Percentiles rank a stretch among this genome's conserved stretches.
These are phyloP conservation scores for Morus bassanus DNA, from an alignment of 2,797 vertebrate species.

Conservation along the genomic window DNA sequence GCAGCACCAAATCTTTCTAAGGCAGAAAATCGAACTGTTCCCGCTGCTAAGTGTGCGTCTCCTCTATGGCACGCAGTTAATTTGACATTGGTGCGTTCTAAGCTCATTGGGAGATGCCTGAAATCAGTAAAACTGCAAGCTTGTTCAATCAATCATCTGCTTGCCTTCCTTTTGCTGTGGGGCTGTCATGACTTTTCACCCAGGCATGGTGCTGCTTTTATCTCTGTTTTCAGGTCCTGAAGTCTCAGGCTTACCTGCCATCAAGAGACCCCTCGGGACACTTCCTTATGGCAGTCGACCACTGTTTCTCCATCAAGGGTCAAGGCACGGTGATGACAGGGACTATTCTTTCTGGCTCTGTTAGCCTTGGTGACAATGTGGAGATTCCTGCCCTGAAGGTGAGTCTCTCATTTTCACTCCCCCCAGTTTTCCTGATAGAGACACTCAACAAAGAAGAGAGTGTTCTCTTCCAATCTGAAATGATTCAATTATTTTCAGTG, in stretches of 20 bases:
- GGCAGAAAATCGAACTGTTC: slow-evolving; percentile 60
- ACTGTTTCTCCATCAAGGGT: slow-evolving; percentile 97
- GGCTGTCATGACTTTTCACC: slow-evolving; percentile 51
- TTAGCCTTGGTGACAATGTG: slow-evolving; percentile 90
- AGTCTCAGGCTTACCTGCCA: slow-evolving; percentile 91
- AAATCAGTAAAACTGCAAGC: slow-evolving; percentile 28
- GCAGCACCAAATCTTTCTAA: slow-evolving; percentile 52
- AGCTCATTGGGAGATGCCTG: slow-evolving; percentile 15
- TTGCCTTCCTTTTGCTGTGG: slow-evolving; percentile 20
- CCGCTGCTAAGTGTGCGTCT: not conserved
- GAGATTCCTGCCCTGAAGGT: slow-evolving; percentile 98
- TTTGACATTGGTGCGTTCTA: slow-evolving; percentile 42
- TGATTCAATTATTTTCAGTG: not conserved
- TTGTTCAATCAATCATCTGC: slow-evolving; percentile 12
- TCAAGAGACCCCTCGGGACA: slow-evolving; percentile 87
- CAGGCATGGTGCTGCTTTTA: slow-evolving; percentile 29
- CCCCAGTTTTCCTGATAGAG: not conserved
- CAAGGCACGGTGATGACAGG: slow-evolving; percentile 99
- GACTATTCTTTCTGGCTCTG: slow-evolving; percentile 92
- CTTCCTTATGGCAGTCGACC: slow-evolving; percentile 96
- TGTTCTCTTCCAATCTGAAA: not conserved
- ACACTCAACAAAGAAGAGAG: slow-evolving; percentile 5
- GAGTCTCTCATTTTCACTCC: slow-evolving; percentile 51
- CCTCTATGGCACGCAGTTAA: not conserved
- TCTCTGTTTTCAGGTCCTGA: slow-evolving; percentile 84